These are phyloP conservation scores for Nothoprocta perdicaria DNA, from an alignment of 2,113 vertebrate species.

Conservation along the genomic window DNA sequence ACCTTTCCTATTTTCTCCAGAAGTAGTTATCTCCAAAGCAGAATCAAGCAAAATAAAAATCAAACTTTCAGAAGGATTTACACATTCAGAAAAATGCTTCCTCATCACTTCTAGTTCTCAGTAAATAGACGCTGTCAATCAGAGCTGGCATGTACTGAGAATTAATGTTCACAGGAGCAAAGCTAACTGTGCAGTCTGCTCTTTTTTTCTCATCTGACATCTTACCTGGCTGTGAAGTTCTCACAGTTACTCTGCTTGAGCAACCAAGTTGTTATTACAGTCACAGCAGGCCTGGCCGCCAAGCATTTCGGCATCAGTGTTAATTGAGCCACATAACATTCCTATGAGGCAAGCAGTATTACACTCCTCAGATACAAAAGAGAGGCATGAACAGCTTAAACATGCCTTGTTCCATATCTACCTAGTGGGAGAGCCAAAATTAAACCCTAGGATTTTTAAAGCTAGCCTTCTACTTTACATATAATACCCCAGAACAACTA, in stretches of 20 bases:
- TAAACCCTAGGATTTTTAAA: not conserved
- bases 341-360: not conserved
- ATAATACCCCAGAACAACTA: not conserved
- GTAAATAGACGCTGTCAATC: accelerated
- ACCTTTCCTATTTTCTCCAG: not conserved
- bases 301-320: not conserved
- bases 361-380: not conserved
- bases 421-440: not conserved
- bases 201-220: not conserved
- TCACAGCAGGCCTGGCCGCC: not conserved
- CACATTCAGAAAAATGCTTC: not conserved
- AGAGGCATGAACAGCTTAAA: not conserved
- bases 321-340: not conserved
- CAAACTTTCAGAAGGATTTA: not conserved
- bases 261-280: not conserved
- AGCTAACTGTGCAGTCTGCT: not conserved
- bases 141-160: not conserved
- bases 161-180: not conserved
- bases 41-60: not conserved
- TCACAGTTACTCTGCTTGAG: not conserved
- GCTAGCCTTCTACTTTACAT: not conserved
- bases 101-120: not conserved
- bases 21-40: accelerated
- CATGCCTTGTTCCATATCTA: not conserved
- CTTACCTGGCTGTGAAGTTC: not conserved